Evolutionary conservation across 2,888 invertebrate species (phyloP).

Genomic region (Pantelozetes paolii): DNA sequence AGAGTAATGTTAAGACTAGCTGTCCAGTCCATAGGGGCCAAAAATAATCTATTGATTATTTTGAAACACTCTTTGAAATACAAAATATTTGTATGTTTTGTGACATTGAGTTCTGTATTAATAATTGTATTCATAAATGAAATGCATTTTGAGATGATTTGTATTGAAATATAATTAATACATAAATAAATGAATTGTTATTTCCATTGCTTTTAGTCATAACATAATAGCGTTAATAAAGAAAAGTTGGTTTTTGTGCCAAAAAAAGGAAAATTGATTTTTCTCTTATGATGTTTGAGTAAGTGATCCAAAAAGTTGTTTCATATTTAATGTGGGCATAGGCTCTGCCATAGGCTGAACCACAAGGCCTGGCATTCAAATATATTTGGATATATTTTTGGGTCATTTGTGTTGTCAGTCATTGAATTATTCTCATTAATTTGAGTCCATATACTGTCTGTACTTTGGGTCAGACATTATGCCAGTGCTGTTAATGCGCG

Average conservation of each 20-base stretch:
- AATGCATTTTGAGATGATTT: neutral
- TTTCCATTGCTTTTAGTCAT: neutral
- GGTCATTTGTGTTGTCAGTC: constrained; percentile 22
- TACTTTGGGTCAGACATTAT: constrained; percentile 2
- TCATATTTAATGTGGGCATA: constrained; percentile 11
- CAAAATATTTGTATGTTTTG: too few relatives aligned
- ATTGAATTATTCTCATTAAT: constrained; percentile 24
- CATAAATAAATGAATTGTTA: neutral
- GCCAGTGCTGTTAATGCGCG: neutral
- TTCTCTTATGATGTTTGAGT: neutral
- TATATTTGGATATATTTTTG: constrained; percentile 11
- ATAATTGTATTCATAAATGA: too few relatives aligned
- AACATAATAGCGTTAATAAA: neutral
- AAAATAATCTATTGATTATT: too few relatives aligned
- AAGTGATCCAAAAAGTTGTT: constrained; percentile 6
- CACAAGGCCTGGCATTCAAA: neutral
- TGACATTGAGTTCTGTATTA: too few relatives aligned
- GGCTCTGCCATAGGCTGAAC: neutral
- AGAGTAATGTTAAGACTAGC: too few relatives aligned
- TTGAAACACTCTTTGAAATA: too few relatives aligned
- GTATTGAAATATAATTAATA: neutral
- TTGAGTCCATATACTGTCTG: constrained; percentile 12
- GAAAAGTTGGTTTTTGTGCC: neutral
- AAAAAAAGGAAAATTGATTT: constrained; percentile 8
- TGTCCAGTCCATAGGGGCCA: too few relatives aligned